These are phyloP conservation scores for Drosophila setifemur DNA, from an alignment of 1,140 invertebrate genomes.

Conservation along the genomic window DNA sequence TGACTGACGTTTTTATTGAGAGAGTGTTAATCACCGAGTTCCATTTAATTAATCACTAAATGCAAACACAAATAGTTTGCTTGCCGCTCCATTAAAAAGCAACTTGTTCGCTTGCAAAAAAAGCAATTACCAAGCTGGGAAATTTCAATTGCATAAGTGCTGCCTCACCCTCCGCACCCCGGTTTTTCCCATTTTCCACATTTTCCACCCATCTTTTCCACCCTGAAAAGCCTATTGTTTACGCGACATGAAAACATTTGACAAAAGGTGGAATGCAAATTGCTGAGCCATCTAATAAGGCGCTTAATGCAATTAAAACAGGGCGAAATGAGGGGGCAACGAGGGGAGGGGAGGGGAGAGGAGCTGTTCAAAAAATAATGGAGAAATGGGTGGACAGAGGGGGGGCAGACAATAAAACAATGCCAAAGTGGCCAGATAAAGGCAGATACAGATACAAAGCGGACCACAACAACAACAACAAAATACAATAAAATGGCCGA, in stretches of 20 bases:
- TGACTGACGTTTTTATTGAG: too few relatives aligned
- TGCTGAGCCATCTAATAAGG: constrained; percentile 68
- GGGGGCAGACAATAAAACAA: constrained; percentile 54
- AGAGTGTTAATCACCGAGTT: neutral
- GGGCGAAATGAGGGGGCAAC: neutral
- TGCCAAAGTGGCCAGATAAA: constrained; percentile 69
- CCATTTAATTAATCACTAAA: constrained; percentile 29
- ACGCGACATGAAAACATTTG: constrained; percentile 39
- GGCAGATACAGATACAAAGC: constrained; percentile 49
- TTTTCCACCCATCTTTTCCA: too few relatives aligned
- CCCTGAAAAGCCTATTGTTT: constrained; percentile 5
- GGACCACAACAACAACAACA: constrained; percentile 47
- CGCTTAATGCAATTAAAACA: constrained; percentile 64
- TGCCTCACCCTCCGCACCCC: neutral
- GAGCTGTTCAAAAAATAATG: neutral
- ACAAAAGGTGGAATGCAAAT: constrained; percentile 61
- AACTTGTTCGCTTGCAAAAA: constrained; percentile 4
- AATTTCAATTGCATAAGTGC: constrained; percentile 25
- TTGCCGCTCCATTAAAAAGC: constrained; percentile 25
- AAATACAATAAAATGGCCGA: constrained; percentile 66
- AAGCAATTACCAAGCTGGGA: constrained; percentile 3
- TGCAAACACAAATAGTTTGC: constrained; percentile 11
- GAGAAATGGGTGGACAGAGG: neutral
- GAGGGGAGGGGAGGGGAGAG: too few relatives aligned
- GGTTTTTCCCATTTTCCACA: too few relatives aligned